Evolutionary conservation across 2,888 invertebrate genomes (phyloP).

Genomic region (Dicyrtomina minuta): DNA sequence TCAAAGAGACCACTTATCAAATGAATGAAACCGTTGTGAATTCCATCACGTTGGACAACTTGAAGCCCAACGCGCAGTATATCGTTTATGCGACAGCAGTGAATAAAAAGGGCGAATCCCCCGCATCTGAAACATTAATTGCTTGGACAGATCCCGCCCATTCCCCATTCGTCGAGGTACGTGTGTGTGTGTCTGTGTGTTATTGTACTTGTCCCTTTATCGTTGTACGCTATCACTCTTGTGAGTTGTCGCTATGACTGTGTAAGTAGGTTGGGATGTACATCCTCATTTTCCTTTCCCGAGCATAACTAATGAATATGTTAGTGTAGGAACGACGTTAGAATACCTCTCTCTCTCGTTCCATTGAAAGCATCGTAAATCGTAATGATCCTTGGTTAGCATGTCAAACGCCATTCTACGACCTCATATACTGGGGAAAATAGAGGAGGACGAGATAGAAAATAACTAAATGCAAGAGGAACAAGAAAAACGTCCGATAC

Average conservation of each 20-base stretch:
- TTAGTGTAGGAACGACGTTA: neutral
- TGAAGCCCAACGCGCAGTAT: constrained; percentile 79
- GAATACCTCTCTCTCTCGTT: constrained; percentile 5
- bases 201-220: neutral
- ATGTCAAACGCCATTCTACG: constrained; percentile 7
- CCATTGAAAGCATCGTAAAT: constrained; percentile 12
- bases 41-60: constrained; percentile 69
- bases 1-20: constrained; percentile 64
- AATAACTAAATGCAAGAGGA: too few relatives aligned
- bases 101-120: constrained; percentile 68
- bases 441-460: too few relatives aligned
- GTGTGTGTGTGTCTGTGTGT: constrained; percentile 46
- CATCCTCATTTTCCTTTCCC: neutral
- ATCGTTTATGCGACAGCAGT: constrained; percentile 72
- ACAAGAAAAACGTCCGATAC: too few relatives aligned
- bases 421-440: too few relatives aligned
- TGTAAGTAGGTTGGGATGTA: too few relatives aligned
- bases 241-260: too few relatives aligned
- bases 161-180: constrained; percentile 81
- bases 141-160: constrained; percentile 87
- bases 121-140: constrained; percentile 77
- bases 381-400: constrained; percentile 4
- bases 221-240: neutral
- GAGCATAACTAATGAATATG: neutral
- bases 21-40: constrained; percentile 67